Percentiles rank a stretch among this genome's conserved stretches.
phyloP scores from a whole-genome alignment of 2,888 invertebrate species.

The Sarcophaga caerulescens region DNA sequence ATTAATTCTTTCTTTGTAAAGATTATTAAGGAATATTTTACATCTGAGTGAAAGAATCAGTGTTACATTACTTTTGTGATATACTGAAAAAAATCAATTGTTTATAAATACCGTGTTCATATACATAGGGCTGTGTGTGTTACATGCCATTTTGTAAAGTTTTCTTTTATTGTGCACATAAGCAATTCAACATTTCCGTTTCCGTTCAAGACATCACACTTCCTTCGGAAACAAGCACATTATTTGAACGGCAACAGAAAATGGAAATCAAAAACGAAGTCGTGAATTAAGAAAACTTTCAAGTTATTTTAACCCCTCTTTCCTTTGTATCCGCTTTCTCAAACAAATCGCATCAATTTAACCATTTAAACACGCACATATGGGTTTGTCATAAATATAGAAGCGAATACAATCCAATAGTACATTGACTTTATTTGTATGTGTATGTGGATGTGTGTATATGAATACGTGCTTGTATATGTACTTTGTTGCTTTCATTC shows the following conservation, averaged over 20 bases:
- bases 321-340: not conserved
- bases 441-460: constrained; percentile 61
- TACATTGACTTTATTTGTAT: not conserved
- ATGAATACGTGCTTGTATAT: constrained; percentile 25
- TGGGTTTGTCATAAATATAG: constrained; percentile 74
- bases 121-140: not conserved
- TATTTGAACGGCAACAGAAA: constrained; percentile 28
- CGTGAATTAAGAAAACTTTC: constrained; percentile 34
- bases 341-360: constrained; percentile 55
- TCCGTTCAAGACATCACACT: constrained; percentile 68
- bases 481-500: constrained; percentile 61
- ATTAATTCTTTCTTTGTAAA: too few relatives aligned
- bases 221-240: constrained; percentile 57
- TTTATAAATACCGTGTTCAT: not conserved
- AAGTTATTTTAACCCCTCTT: not conserved
- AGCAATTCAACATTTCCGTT: constrained; percentile 74
- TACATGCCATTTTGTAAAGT: constrained; percentile 73
- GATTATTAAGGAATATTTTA: too few relatives aligned
- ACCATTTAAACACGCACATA: constrained; percentile 68
- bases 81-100: not conserved
- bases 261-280: constrained; percentile 3
- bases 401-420: constrained; percentile 55
- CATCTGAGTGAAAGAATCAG: not conserved
- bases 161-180: constrained; percentile 78
- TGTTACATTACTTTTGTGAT: not conserved